A percentile compares a stretch with the other conserved stretches of the same genome.
These are phyloP conservation scores for Dipodomys merriami DNA, from an alignment of 2,113 vertebrate species.

Conservation along the genomic window DNA sequence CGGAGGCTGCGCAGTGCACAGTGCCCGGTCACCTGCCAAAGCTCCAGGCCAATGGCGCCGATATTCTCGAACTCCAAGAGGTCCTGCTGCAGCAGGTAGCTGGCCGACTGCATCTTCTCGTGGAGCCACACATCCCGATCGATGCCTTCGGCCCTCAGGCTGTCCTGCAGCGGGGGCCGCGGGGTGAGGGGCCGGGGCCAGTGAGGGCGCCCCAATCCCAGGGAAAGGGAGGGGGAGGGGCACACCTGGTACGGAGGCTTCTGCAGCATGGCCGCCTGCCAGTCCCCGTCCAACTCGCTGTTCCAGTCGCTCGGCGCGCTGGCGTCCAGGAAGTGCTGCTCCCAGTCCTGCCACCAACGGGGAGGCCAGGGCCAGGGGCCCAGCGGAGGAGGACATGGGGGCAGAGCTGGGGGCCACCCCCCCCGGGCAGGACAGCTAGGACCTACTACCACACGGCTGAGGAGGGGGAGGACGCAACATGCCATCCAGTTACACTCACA, in stretches of 20 bases:
- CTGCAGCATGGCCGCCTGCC: constrained; percentile 89
- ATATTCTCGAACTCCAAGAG: constrained; percentile 91
- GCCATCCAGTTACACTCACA: too few species aligned
- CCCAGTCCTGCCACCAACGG: constrained; percentile 87
- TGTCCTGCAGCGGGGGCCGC: constrained; percentile 81
- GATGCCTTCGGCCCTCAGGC: constrained; percentile 90
- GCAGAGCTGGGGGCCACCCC: too few species aligned
- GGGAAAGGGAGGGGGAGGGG: background rate
- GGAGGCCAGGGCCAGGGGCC: background rate
- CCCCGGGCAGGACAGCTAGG: too few species aligned
- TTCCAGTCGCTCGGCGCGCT: constrained; percentile 90
- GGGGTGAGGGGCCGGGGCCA: too few species aligned
- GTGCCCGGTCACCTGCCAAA: constrained; percentile 90
- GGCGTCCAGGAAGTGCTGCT: constrained; percentile 89
- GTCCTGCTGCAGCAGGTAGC: constrained; percentile 82
- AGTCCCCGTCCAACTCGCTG: constrained; percentile 88
- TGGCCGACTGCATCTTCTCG: constrained; percentile 88
- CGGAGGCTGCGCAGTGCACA: too few species aligned
- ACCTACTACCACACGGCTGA: too few species aligned
- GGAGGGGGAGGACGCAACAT: too few species aligned
- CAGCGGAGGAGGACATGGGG: too few species aligned
- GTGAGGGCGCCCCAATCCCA: too few species aligned
- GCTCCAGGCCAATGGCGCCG: constrained; percentile 89
- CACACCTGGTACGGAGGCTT: constrained; percentile 91
- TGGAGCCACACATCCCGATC: constrained; percentile 91